Evolutionary conservation across 2,888 invertebrate genomes (phyloP), one percentile per base, ranked within the genome.

Genomic region (Caenorhabditis imperialis): DNA sequence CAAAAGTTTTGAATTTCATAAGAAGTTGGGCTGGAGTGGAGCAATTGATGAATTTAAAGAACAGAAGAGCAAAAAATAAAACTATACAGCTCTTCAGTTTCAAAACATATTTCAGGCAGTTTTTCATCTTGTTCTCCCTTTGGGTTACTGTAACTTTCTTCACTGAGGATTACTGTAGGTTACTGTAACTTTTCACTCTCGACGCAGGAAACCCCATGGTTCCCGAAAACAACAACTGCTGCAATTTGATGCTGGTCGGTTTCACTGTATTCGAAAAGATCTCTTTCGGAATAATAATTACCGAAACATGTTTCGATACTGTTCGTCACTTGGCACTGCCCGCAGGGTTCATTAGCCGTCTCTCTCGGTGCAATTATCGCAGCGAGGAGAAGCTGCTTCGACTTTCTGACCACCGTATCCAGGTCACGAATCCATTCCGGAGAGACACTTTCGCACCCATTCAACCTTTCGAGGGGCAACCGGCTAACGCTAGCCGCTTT

Each of bases 271-370:
- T 45, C 22, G 20, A 20, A 44, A n/a, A n/a, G n/a, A 18, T n/a
- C 20, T 22, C 38, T 40, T 22, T 4, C 27, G 20, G 30, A 16
- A n/a, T 10, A 55, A 54, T 65, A 65, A 65, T 65, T 55, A 69
- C 58, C 51, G 58, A 69, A 69, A 69, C 67, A 69, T 69, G 67
- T 69, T 69, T 69, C 67, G 67, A 58, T 58, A 69, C 58, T 69
- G 67, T 58, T 57, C 50, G 57, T 37, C 42, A 50, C 38, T 57
- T 65, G 55, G 55, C 57, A 57, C 65, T 23, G 12, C 48, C 33
- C 30, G 55, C 20, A 14, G 44, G 58, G 67, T 69, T 69, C 67
- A 69, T 69, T 69, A 69, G 67, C 67, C 67, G 58, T 37, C 62
- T 18, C 12, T 37, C 44, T 18, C 22, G 5, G 54, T 50, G 65